Evolutionary conservation across 2,113 vertebrate species (phyloP).

Genomic region (Theropithecus gelada): DNA sequence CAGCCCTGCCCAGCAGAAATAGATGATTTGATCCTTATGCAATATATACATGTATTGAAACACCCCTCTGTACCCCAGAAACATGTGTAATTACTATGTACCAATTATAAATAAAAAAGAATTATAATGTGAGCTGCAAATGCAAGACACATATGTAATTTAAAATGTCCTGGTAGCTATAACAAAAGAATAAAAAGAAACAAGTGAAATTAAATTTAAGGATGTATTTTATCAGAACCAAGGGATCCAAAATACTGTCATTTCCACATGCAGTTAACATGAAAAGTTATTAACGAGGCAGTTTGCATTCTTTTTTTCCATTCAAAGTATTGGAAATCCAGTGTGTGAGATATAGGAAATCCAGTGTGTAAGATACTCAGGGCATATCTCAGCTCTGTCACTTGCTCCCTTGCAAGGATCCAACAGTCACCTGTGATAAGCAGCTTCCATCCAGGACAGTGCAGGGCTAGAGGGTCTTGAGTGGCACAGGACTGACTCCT

Average conservation of each 20-base stretch:
- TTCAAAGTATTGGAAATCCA: not conserved
- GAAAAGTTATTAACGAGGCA: not conserved
- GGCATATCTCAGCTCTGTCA: not conserved
- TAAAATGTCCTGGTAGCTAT: not conserved
- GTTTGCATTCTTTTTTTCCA: not conserved
- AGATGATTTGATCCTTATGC: not conserved
- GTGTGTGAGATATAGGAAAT: not conserved
- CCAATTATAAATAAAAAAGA: not conserved
- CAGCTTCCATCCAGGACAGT: rapidly evolving
- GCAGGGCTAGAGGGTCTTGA: not conserved
- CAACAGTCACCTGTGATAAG: rapidly evolving
- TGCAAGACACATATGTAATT: rapidly evolving
- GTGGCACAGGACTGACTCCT: rapidly evolving
- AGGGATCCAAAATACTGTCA: rapidly evolving
- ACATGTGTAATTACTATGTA: not conserved
- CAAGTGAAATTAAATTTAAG: not conserved
- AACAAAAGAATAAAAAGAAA: not conserved
- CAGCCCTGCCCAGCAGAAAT: not conserved
- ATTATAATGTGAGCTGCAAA: not conserved
- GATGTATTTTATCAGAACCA: not conserved
- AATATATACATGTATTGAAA: not conserved
- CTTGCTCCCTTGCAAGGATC: too few relatives aligned
- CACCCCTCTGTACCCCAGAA: not conserved
- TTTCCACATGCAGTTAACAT: not conserved
- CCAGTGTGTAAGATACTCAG: rapidly evolving